Evolutionary conservation across 2,888 invertebrate species (phyloP), one percentile per base, ranked within the genome.

Genomic region (Norana najaformis): DNA sequence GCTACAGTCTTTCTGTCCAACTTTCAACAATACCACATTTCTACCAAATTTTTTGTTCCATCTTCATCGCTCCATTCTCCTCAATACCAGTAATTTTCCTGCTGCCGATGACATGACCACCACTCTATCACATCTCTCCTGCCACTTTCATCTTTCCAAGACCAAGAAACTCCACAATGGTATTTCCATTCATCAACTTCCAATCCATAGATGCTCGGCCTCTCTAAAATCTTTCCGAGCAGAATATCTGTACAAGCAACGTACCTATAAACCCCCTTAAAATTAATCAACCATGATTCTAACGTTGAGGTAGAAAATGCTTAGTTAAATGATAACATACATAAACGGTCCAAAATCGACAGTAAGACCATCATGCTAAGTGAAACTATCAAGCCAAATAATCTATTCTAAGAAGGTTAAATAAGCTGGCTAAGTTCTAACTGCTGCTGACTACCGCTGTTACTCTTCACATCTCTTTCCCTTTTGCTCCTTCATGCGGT

Each of bases 331-430:
- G 69, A 69, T 69, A 69, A 69, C 69, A 69, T 69, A 69, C 3
- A n/a, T n/a, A 69, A 69, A 69, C n/a, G 69, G 69, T 69, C 69
- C 69, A n/a, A 85, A 85, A 85, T 35, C 35, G 37, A 37, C 85
- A 18, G 85, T 37, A 85, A 85, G 85, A 85, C 85, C 85, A 85
- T 37, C 37, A 35, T 16, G 85, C 85, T 85, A 85, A 85, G 85
- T 36, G 85, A 85, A 85, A 85, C 85, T 85, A 85, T 20, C 36
- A 85, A 85, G 85, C 85, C 85, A 85, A 85, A 85, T 85, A 85
- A 37, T 85, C 85, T 85, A 85, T 23, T 85, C 85, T 85, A 85
- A 85, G 85, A 36, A 85, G 85, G 85, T 85, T 85, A 85, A 85
- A 85, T 37, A 85, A 85, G 85, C 85, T 85, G 85, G 37, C 85